Percentiles rank a stretch among this genome's conserved stretches.
These are phyloP conservation scores for Diprion similis DNA, from an alignment of 1,140 invertebrate genomes.

Conservation along the genomic window DNA sequence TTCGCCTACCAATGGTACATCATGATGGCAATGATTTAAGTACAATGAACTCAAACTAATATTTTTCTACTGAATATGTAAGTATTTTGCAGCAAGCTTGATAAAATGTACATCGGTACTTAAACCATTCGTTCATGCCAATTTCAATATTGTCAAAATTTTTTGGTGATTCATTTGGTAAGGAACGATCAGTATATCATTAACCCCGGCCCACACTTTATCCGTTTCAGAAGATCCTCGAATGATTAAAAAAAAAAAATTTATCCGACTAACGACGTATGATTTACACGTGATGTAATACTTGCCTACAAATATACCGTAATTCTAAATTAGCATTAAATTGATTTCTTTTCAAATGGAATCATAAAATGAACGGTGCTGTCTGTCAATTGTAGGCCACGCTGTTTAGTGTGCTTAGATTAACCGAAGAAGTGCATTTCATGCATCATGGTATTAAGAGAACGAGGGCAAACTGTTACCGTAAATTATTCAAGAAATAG, in stretches of 20 bases:
- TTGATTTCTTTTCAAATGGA: too few relatives aligned
- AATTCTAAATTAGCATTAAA: neutral
- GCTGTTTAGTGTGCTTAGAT: neutral
- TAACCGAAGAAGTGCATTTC: neutral
- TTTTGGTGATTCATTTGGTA: neutral
- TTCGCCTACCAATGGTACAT: too few relatives aligned
- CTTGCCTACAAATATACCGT: neutral
- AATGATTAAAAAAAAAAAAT: too few relatives aligned
- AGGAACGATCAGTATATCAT: neutral
- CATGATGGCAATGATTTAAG: too few relatives aligned
- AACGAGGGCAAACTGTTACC: neutral
- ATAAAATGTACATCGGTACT: too few relatives aligned
- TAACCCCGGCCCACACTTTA: neutral
- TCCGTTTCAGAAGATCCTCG: neutral
- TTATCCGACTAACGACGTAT: too few relatives aligned
- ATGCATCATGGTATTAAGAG: neutral
- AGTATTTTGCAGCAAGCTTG: too few relatives aligned
- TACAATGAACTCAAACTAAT: too few relatives aligned
- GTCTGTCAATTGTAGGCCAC: neutral
- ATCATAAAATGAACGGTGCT: neutral
- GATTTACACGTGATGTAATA: too few relatives aligned
- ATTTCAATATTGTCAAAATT: neutral
- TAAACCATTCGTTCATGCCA: neutral
- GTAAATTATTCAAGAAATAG: neutral
- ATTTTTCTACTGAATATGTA: too few relatives aligned